A percentile compares a stretch with the other conserved stretches of the same genome.
phyloP scores from a whole-genome alignment of 2,113 vertebrate species.

The Leucosticte australis region DNA sequence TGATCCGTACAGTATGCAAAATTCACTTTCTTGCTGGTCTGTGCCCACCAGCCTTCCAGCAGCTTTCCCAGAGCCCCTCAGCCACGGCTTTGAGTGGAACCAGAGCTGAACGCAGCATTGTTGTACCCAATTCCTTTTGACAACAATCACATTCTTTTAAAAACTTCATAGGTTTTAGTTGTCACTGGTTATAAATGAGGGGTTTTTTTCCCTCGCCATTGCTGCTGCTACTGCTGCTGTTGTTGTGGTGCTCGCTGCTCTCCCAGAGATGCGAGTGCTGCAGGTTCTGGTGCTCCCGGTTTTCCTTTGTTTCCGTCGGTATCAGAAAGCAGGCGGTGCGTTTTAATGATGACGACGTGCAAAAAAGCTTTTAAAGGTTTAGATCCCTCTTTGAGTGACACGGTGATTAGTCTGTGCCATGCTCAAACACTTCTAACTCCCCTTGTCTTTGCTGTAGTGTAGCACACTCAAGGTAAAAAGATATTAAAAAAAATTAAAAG shows the following conservation, averaged over 20 bases:
- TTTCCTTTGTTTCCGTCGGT: background rate
- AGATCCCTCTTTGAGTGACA: background rate
- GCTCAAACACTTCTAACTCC: background rate
- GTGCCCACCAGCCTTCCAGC: constrained; percentile 93
- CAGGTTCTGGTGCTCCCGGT: background rate
- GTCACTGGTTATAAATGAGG: constrained; percentile 86
- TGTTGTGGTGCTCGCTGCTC: background rate
- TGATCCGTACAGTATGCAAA: constrained; percentile 99
- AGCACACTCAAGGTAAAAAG: background rate
- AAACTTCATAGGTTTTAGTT: constrained; percentile 85
- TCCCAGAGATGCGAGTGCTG: background rate
- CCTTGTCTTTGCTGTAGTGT: background rate
- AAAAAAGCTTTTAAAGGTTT: background rate
- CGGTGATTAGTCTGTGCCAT: background rate
- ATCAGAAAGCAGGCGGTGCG: background rate
- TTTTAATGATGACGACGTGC: background rate
- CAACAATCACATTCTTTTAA: constrained; percentile 94
- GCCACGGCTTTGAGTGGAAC: constrained; percentile 87
- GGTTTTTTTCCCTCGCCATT: constrained; percentile 30
- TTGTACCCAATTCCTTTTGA: constrained; percentile 91
- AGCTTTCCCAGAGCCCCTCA: constrained; percentile 81
- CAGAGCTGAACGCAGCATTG: constrained; percentile 83
- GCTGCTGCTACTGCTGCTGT: background rate
- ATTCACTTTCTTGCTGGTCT: constrained; percentile 94
- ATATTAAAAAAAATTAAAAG: background rate